phyloP scores from a whole-genome alignment of 2,888 invertebrate species.

The Leptopilina myrica region DNA sequence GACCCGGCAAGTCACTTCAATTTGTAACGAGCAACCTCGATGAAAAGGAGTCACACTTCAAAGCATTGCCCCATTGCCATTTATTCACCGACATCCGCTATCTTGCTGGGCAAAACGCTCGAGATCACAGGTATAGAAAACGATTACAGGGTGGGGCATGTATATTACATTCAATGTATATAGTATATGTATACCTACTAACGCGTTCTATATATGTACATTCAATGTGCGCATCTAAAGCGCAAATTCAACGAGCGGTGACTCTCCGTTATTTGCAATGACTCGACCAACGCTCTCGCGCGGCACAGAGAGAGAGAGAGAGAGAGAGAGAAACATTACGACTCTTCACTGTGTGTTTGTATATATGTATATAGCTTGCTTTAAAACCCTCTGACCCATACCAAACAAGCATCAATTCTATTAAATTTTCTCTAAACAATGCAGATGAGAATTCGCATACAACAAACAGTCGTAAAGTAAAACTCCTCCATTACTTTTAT shows the following conservation, averaged over 20 bases:
- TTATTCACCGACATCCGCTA: constrained; percentile 47
- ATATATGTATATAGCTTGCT: neutral
- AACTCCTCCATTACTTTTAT: constrained; percentile 11
- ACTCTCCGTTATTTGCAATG: constrained; percentile 40
- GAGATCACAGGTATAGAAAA: constrained; percentile 22
- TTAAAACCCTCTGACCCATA: neutral
- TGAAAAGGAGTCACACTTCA: constrained; percentile 56
- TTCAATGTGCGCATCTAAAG: constrained; percentile 3
- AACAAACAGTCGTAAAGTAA: constrained; percentile 15
- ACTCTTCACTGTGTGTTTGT: neutral
- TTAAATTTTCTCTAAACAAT: constrained; percentile 6
- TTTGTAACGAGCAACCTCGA: constrained; percentile 57
- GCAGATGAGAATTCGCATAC: neutral
- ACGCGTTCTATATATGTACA: too few species aligned
- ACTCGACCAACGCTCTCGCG: neutral
- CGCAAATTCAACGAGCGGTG: constrained; percentile 27
- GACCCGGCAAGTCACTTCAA: constrained; percentile 60
- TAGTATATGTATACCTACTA: too few species aligned
- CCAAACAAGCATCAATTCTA: neutral
- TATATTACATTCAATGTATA: neutral
- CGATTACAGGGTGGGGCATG: constrained; percentile 26
- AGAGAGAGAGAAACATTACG: constrained; percentile 2
- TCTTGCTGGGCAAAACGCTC: constrained; percentile 39
- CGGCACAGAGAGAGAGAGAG: neutral
- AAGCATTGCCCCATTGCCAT: constrained; percentile 48